phyloP scores from a whole-genome alignment of 2,797 vertebrate species.

The Falco biarmicus region DNA sequence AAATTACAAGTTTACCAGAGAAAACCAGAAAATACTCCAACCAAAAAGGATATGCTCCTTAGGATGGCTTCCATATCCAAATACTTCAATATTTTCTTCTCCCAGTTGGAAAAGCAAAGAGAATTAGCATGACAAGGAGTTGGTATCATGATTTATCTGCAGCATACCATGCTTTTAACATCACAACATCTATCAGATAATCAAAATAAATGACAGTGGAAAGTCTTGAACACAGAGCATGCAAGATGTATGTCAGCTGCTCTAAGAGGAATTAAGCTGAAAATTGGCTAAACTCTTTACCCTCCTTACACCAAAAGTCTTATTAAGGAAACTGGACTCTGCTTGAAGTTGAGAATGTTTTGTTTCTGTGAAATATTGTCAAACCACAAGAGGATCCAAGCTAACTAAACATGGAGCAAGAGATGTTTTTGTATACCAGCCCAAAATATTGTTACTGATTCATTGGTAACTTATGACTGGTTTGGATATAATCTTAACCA shows the following conservation, averaged over 20 bases:
- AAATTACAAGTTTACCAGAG: background rate
- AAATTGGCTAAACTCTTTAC: background rate
- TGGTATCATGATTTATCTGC: background rate
- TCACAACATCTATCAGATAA: background rate
- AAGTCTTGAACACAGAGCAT: background rate
- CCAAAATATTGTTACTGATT: conserved; percentile 41
- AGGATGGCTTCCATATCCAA: background rate
- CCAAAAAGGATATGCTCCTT: background rate
- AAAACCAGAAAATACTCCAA: background rate
- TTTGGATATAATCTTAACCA: conserved; percentile 53
- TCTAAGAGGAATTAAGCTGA: background rate
- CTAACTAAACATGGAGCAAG: conserved; percentile 27
- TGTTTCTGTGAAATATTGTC: conserved; percentile 7
- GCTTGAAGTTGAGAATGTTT: background rate
- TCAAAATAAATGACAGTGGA: background rate
- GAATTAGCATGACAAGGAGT: background rate
- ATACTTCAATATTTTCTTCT: background rate
- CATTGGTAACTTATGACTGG: conserved; percentile 19
- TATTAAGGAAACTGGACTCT: background rate
- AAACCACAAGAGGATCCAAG: conserved; percentile 30
- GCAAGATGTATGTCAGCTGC: background rate
- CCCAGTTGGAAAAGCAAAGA: background rate
- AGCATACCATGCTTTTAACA: background rate
- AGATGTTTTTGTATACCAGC: conserved; percentile 38
- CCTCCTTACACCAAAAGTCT: background rate